A percentile compares a stretch with the other conserved stretches of the same genome.
These are phyloP conservation scores for Pyrocephalus nanus DNA, from an alignment of 2,797 vertebrate species.

Conservation along the genomic window DNA sequence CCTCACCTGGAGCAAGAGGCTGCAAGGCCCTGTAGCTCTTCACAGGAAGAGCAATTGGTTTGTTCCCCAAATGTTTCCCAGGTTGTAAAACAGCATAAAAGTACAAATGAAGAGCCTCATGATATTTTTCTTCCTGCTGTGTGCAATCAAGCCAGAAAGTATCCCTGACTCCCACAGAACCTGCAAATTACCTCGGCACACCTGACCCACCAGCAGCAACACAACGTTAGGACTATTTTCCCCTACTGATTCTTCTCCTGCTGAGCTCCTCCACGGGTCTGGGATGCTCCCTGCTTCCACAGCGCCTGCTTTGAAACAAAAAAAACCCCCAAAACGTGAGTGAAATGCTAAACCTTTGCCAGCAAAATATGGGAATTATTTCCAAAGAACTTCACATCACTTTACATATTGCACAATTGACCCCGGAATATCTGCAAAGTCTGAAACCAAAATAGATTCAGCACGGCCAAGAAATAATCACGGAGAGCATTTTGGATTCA, in stretches of 20 bases:
- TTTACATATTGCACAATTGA: neutral
- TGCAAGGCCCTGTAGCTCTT: neutral
- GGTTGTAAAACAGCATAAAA: constrained; percentile 12
- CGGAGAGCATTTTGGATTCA: neutral
- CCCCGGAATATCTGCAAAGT: neutral
- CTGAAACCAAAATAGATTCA: neutral
- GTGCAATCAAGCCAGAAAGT: constrained; percentile 41
- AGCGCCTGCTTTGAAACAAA: neutral
- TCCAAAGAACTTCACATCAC: neutral
- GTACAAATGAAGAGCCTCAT: neutral
- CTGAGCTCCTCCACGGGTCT: constrained; percentile 42
- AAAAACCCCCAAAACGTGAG: neutral
- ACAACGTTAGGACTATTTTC: neutral
- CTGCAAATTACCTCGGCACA: neutral
- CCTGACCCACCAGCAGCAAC: neutral
- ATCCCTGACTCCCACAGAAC: neutral
- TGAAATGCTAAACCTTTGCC: neutral
- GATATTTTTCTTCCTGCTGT: constrained; percentile 53
- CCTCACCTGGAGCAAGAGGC: constrained; percentile 7
- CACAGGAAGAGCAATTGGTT: neutral
- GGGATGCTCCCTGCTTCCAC: neutral
- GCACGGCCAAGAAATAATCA: neutral
- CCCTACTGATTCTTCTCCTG: neutral
- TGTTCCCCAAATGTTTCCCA: neutral
- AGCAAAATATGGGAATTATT: neutral